These are phyloP conservation scores for Peribatodes rhomboidaria DNA, from an alignment of 2,888 invertebrate species.

Conservation along the genomic window DNA sequence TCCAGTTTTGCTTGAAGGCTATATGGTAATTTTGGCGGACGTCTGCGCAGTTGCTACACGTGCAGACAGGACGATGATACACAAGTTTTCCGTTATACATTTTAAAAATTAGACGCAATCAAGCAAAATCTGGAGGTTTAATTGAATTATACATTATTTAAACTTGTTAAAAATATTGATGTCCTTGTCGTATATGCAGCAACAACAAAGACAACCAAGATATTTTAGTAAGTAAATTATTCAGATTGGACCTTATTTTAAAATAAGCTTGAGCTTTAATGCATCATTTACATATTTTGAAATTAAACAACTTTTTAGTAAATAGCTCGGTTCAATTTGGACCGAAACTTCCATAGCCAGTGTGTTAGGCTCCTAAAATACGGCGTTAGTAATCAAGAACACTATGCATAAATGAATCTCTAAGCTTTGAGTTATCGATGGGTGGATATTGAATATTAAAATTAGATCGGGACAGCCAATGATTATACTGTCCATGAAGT, in stretches of 20 bases:
- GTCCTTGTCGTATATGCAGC: too few species aligned
- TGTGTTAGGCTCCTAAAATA: conserved; percentile 20
- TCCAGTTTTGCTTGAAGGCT: conserved; percentile 66
- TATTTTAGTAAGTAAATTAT: too few species aligned
- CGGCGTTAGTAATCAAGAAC: conserved; percentile 58
- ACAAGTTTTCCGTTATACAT: conserved; percentile 44
- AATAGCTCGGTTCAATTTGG: background rate
- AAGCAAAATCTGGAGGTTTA: too few species aligned
- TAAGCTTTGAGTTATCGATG: conserved; percentile 67
- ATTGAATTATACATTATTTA: background rate
- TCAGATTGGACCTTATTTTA: too few species aligned
- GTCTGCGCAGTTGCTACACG: conserved; percentile 59
- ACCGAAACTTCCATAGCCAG: conserved; percentile 3
- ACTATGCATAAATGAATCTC: conserved; percentile 77
- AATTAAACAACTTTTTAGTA: background rate
- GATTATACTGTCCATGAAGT: conserved; percentile 34
- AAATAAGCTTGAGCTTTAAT: too few species aligned
- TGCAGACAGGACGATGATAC: conserved; percentile 52
- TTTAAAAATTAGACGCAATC: background rate
- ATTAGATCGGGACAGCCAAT: conserved; percentile 35
- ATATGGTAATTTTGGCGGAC: conserved; percentile 72
- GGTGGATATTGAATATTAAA: conserved; percentile 67
- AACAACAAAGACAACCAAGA: too few species aligned
- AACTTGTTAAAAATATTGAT: too few species aligned
- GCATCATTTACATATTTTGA: background rate